Conservation (phyloP, 1,140 invertebrate genomes). For the Oncopodura yosiiana region DNA sequence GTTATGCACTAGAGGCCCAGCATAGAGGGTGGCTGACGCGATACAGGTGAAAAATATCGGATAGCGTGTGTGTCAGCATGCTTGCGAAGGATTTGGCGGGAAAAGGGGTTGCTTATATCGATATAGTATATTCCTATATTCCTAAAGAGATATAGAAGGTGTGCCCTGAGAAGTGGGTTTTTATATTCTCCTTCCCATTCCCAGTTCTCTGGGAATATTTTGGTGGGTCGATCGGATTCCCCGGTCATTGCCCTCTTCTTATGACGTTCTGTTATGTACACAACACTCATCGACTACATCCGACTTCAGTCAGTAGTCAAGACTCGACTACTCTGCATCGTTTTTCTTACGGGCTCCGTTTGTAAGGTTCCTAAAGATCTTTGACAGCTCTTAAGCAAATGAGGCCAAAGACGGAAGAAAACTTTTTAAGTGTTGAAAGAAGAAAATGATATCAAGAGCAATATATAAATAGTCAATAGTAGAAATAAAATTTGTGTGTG, state of each 20-base stretch:
- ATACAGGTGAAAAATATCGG: constrained; percentile 24
- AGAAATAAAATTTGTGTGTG: too few relatives aligned
- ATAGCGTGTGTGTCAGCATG: constrained; percentile 19
- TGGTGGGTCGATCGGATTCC: constrained; percentile 22
- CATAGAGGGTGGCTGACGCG: constrained; percentile 21
- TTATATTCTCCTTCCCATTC: constrained; percentile 9
- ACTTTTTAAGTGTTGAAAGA: too few relatives aligned
- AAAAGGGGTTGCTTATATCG: constrained; percentile 8
- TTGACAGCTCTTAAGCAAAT: too few relatives aligned
- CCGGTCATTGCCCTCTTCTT: constrained; percentile 32
- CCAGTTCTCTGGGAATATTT: constrained; percentile 18
- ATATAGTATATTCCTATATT: neutral
- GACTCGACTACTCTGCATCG: constrained; percentile 13
- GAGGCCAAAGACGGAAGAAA: too few relatives aligned
- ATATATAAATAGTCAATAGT: too few relatives aligned
- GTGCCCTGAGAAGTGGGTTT: constrained; percentile 3
- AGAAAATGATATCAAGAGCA: too few relatives aligned
- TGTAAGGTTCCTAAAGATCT: too few relatives aligned
- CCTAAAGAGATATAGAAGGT: constrained; percentile 4
- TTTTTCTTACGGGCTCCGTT: neutral
- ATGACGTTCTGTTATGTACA: constrained; percentile 27
- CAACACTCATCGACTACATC: constrained; percentile 9
- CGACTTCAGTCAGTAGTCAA: constrained; percentile 14
- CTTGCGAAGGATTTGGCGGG: constrained; percentile 27
- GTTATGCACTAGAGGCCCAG: too few relatives aligned